Evolutionary conservation across 2,797 vertebrate genomes (phyloP).

Genomic region (Eulemur mongoz): DNA sequence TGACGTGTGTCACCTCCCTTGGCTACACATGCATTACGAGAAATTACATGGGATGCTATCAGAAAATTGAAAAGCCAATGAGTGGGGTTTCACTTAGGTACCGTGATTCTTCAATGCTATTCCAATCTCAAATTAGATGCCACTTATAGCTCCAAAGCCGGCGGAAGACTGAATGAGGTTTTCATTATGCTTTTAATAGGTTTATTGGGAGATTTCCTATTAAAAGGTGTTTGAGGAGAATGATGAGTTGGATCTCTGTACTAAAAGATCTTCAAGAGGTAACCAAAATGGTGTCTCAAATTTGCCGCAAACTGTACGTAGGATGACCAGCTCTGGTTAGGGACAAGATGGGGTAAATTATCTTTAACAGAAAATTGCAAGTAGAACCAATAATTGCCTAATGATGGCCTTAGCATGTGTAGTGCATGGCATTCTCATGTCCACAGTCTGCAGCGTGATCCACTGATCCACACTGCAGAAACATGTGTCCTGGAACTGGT

Average conservation of each 20-base stretch:
- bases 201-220: constrained; percentile 81
- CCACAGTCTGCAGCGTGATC: not conserved
- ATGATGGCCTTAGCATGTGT: not conserved
- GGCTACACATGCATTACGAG: constrained; percentile 82
- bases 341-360: not conserved
- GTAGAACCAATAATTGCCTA: not conserved
- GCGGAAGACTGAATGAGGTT: constrained; percentile 83
- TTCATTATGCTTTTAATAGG: constrained; percentile 85
- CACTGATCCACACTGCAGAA: not conserved
- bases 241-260: constrained; percentile 50
- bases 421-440: not conserved
- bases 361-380: not conserved
- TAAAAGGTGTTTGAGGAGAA: constrained; percentile 77
- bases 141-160: constrained; percentile 84
- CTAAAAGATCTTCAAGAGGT: constrained; percentile 50
- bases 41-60: constrained; percentile 87
- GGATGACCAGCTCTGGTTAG: not conserved
- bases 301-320: not conserved
- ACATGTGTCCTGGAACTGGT: not conserved
- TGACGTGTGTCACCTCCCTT: constrained; percentile 80
- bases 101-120: constrained; percentile 86
- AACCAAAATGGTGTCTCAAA: constrained; percentile 39
- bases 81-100: constrained; percentile 86
- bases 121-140: constrained; percentile 88
- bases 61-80: constrained; percentile 87